Evolutionary conservation across 2,113 vertebrate genomes (phyloP).

Genomic region (Leiothrix lutea): DNA sequence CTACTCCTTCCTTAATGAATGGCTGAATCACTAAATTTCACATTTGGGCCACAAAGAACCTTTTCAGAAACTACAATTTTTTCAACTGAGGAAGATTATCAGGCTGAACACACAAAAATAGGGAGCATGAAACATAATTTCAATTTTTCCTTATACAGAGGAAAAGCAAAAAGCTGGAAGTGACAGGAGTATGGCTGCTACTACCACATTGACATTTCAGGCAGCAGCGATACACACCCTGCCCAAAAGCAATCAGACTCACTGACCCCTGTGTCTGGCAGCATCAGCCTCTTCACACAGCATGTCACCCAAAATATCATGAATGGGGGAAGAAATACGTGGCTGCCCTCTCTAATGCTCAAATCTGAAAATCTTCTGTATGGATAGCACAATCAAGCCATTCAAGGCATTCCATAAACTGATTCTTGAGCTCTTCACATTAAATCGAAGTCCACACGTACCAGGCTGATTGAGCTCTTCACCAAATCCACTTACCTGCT

Average conservation of each 20-base stretch:
- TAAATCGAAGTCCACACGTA: background rate
- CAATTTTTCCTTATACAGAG: background rate
- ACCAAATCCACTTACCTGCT: background rate
- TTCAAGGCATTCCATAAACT: background rate
- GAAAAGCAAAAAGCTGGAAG: background rate
- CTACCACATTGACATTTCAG: background rate
- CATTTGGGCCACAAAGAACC: background rate
- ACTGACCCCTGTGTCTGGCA: background rate
- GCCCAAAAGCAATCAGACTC: background rate
- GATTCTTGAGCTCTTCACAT: background rate
- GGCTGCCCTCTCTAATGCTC: background rate
- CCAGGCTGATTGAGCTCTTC: background rate
- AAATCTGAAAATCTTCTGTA: background rate
- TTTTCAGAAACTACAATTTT: background rate
- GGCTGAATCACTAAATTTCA: background rate
- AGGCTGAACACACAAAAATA: background rate
- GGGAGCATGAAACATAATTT: background rate
- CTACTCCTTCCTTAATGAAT: background rate
- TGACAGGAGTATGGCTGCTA: background rate
- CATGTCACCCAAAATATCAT: background rate
- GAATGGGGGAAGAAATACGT: background rate
- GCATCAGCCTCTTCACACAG: background rate
- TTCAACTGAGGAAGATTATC: background rate
- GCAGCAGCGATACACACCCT: fast-evolving
- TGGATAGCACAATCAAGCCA: background rate